These are phyloP conservation scores for Ciconia boyciana DNA, from an alignment of 2,113 vertebrate species.

Conservation along the genomic window DNA sequence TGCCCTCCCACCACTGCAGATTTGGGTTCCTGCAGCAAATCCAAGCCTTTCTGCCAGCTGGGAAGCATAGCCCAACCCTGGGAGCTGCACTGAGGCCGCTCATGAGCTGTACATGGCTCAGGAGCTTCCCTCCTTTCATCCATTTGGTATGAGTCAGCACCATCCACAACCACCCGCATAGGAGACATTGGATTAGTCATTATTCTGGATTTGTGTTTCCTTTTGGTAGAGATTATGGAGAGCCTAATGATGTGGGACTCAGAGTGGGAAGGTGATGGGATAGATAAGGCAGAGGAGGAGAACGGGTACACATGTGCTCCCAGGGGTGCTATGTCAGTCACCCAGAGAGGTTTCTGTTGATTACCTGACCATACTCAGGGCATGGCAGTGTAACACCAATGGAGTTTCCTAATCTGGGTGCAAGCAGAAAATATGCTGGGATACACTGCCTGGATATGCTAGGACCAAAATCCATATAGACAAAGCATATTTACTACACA, in stretches of 20 bases:
- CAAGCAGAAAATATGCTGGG: background rate
- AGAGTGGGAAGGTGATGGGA: background rate
- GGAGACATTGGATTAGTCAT: background rate
- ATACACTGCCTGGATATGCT: background rate
- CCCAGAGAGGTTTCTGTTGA: background rate
- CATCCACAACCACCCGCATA: too few species aligned
- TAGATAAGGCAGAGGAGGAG: background rate
- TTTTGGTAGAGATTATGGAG: background rate
- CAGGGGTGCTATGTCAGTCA: background rate
- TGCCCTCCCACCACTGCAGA: background rate
- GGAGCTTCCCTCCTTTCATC: background rate
- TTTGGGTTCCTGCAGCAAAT: background rate
- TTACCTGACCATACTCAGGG: background rate
- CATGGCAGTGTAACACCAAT: background rate
- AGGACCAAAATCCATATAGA: background rate
- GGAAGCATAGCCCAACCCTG: background rate
- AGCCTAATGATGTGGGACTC: background rate
- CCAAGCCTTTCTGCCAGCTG: background rate
- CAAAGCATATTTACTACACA: background rate
- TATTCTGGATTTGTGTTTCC: background rate
- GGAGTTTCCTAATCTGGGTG: background rate
- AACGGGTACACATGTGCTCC: accelerated
- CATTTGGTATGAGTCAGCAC: background rate
- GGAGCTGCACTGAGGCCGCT: background rate
- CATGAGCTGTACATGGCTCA: background rate